A percentile compares a stretch with the other conserved stretches of the same genome.
Evolutionary conservation across 1,140 invertebrate species (phyloP).

Genomic region (Platyscapa corneri): DNA sequence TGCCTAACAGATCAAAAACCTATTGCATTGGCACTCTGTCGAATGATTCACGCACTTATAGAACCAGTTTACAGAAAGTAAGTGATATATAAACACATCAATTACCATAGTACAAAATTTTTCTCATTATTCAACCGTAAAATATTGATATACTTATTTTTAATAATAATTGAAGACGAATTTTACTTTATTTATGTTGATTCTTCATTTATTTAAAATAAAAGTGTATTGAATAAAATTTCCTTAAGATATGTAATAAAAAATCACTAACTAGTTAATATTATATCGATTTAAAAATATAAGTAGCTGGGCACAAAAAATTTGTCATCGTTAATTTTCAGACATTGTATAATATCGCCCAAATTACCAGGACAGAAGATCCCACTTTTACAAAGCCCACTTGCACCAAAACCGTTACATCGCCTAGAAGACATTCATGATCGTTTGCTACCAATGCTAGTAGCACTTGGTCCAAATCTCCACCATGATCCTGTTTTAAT

Average conservation of each 20-base stretch:
- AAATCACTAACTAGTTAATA: too few species aligned
- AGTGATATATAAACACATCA: conserved; percentile 52
- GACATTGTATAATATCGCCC: conserved; percentile 82
- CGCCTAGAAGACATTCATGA: conserved; percentile 84
- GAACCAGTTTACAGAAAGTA: conserved; percentile 92
- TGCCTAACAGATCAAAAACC: conserved; percentile 86
- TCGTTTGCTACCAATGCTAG: conserved; percentile 90
- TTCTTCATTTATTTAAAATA: too few species aligned
- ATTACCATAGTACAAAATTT: too few species aligned
- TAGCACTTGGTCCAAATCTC: conserved; percentile 90
- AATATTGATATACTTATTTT: too few species aligned
- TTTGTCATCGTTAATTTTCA: too few species aligned
- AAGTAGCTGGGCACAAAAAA: not conserved
- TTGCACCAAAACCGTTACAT: conserved; percentile 78
- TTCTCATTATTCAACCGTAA: too few species aligned
- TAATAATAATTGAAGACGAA: too few species aligned
- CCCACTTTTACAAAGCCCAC: conserved; percentile 75
- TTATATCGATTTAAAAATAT: too few species aligned
- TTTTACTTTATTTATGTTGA: too few species aligned
- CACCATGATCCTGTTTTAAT: conserved; percentile 91
- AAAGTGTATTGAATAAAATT: too few species aligned
- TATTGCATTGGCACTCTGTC: conserved; percentile 86
- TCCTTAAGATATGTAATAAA: too few species aligned
- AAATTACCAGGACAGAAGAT: conserved; percentile 80
- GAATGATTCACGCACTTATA: conserved; percentile 88